Conservation (phyloP, 1,140 invertebrate genomes). For the Elymnias hypermnestra region DNA sequence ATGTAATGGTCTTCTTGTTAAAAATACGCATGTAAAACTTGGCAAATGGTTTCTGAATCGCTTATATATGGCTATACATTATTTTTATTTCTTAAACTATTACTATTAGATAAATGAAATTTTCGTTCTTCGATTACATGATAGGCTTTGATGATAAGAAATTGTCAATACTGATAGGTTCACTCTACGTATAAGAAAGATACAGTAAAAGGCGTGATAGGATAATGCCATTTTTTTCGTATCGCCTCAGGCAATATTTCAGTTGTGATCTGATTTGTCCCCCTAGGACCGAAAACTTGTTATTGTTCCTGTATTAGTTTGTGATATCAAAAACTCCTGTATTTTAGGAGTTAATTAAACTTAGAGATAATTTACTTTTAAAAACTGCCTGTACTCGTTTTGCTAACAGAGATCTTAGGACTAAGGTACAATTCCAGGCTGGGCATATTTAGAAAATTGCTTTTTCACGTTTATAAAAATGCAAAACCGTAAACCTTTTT, state of each 20-base stretch:
- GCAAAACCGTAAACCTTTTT: too few species aligned
- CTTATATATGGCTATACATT: too few species aligned
- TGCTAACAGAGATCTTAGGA: too few species aligned
- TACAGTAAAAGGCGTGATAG: slow-evolving; percentile 5
- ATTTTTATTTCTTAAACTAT: too few species aligned
- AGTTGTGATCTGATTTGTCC: slow-evolving; percentile 6
- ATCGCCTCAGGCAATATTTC: neutral
- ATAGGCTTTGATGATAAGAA: neutral
- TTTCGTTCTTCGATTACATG: neutral
- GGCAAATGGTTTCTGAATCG: too few species aligned
- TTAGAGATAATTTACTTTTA: neutral
- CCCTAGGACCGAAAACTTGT: neutral
- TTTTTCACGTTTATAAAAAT: too few species aligned
- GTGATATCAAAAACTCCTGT: neutral
- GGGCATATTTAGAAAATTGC: too few species aligned
- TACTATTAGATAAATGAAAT: neutral
- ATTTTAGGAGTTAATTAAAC: slow-evolving; percentile 1
- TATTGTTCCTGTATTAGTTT: neutral
- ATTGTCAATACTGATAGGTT: neutral
- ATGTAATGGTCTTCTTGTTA: too few species aligned
- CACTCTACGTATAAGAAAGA: neutral
- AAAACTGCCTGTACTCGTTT: too few species aligned
- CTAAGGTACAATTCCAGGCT: too few species aligned
- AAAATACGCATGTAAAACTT: too few species aligned
- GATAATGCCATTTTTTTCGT: neutral